Base-by-base conservation (phyloP, 2,797 vertebrate genomes). In the Enteromius treurensis region DNA sequence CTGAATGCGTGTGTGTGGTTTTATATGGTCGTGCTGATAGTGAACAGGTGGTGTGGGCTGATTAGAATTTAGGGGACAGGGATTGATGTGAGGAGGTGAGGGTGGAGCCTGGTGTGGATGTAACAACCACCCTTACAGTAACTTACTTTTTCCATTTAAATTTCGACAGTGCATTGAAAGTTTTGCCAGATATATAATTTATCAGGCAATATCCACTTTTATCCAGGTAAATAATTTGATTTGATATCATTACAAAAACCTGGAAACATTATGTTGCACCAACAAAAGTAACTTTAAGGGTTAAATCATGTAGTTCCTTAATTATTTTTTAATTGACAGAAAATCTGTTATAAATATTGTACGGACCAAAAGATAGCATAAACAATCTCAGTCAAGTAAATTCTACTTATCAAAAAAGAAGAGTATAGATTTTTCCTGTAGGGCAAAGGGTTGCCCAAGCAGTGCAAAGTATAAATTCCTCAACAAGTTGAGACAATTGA, bases 401-500 rank as follows among this genome's bases (percentile, higher is more conserved):
- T 76, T 77, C n/a, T 42, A 3, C 51, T 58, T 40, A 42, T 60
- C 29, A 76, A 26, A n/a, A 40, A 60, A 40, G 8, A 3, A 23
- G 5, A 55, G 4, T 55, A 53, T 34, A 8, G 13, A 58, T 58
- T 58, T 76, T n/a, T 58, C 21, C 51, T 58, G 21, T 26, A 17
- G 34, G 34, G 74, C 13, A 76, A 42, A 42, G 15, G 53, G 42
- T 23, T 77, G 34, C n/a, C 21, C 34, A 42, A 68, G 53, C n/a
- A 2, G 34, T 17, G 51, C 51, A 15, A 11, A 60, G 34, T 58
- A 76, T 60, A 42, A 60, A 78, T 42, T 81, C 73, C 80, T 84
- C 65, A 34, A 53, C 77, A 84, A 84, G 69, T 55, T 42, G 53
- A 58, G 62, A 23, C 45, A 49, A 80, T 40, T 53, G 62, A 55